Conservation (phyloP, 2,797 vertebrate species). For the Anabas testudineus region DNA sequence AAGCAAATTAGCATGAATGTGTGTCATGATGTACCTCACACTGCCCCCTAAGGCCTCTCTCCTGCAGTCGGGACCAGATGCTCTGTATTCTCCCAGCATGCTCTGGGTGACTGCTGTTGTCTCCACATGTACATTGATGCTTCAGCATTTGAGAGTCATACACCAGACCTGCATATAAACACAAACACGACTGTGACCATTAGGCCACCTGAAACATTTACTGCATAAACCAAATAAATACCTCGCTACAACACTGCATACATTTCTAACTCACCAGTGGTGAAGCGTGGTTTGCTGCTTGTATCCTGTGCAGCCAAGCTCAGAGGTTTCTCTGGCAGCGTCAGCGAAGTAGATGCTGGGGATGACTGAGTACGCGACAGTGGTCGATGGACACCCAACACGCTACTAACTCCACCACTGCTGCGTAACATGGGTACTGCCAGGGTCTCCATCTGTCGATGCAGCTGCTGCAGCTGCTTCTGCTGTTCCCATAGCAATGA, state of each 20-base stretch:
- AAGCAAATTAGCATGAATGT: background rate
- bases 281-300: constrained; percentile 84
- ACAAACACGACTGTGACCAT: constrained; percentile 5
- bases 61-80: constrained; percentile 97
- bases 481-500: constrained; percentile 93
- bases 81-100: constrained; percentile 98
- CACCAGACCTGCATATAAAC: constrained; percentile 86
- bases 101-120: constrained; percentile 96
- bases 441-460: constrained; percentile 87
- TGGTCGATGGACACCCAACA: constrained; percentile 84
- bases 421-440: constrained; percentile 83
- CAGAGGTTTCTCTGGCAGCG: constrained; percentile 84
- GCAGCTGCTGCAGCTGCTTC: constrained; percentile 90
- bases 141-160: constrained; percentile 98
- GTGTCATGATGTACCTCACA: constrained; percentile 87
- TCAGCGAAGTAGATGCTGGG: constrained; percentile 91
- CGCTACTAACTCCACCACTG: constrained; percentile 11
- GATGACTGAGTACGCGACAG: constrained; percentile 93
- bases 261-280: constrained; percentile 59
- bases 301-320: constrained; percentile 86
- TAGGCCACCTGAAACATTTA: background rate
- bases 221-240: too few species aligned
- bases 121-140: constrained; percentile 95
- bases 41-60: constrained; percentile 91
- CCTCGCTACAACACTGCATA: background rate